These are phyloP conservation scores for Patella caerulea DNA, from an alignment of 2,888 invertebrate species.

Conservation along the genomic window DNA sequence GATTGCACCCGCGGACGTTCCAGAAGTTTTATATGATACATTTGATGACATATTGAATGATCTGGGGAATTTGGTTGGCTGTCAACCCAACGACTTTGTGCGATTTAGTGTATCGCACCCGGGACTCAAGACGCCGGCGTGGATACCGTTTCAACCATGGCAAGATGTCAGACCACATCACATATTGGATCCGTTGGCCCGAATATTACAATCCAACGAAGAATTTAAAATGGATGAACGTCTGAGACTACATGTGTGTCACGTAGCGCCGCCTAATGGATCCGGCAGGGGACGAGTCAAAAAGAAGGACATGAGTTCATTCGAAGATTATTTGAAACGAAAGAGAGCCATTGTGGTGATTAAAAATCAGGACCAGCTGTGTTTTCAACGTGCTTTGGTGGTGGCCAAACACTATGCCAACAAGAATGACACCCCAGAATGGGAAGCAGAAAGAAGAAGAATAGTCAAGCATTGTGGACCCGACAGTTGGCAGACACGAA, in stretches of 20 bases:
- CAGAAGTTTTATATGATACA: no score
- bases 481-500: no score
- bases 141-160: not conserved
- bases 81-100: not conserved
- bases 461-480: not conserved
- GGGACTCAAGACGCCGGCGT: not conserved
- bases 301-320: not conserved
- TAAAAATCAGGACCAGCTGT: not conserved
- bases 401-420: not conserved
- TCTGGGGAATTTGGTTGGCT: no score
- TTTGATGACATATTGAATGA: no score
- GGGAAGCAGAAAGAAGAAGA: not conserved
- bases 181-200: no score
- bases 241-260: no score
- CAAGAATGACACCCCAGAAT: not conserved
- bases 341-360: not conserved
- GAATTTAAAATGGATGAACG: no score
- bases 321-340: not conserved
- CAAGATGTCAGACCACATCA: no score
- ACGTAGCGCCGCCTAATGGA: not conserved
- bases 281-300: not conserved
- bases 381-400: not conserved
- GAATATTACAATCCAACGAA: no score
- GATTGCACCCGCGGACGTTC: no score
- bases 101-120: not conserved